Evolutionary conservation across 2,888 invertebrate genomes (phyloP), one percentile per base, ranked within the genome.

Genomic region (Cheilosia variabilis): DNA sequence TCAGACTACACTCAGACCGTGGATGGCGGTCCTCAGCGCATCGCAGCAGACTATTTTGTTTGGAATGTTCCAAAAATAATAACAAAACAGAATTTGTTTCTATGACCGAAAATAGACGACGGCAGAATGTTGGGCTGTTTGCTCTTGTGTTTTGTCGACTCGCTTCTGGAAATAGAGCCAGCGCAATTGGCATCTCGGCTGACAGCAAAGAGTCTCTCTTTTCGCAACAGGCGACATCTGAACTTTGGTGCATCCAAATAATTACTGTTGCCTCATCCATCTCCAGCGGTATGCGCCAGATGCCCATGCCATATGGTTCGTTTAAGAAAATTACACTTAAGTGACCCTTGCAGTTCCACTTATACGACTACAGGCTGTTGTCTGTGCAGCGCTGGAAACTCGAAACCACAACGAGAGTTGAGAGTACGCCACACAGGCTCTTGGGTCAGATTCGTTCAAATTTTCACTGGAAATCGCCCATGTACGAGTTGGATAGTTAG

Each of bases 21-120:
- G 63, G 27, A 79, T 60, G 73, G 79, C 41, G 69, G 68, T 78
- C 71, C 57, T 63, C 60, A 52, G 63, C 55, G 55, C 13, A 37
- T 37, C 13, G 0, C 31, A 9, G 31, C 31, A 31, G 22, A 19
- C 63, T 76, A 80, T 77, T 86, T 81, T 45, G 68, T 86, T 22
- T 68, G 76, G 34, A 68, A 72, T 81, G 86, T 77, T 86, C 86
- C 86, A 86, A 81, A 86, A 86, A 86, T 86, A 86, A 72, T 77
- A 81, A 81, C 76, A 77, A 77, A 76, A 57, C 80, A 66, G 72
- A 69, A 68, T 53, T 53, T 68, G 86, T 86, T 68, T 77, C 86
- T 71, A 81, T 68, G 86, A 66, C 76, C 72, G 63, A 81, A 86
- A 86, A 86, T 86, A 86, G 86, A 86, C 13, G 50, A 62, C 55